Conservation (phyloP, 1,140 invertebrate species). For the Chironomus striatipennis region DNA sequence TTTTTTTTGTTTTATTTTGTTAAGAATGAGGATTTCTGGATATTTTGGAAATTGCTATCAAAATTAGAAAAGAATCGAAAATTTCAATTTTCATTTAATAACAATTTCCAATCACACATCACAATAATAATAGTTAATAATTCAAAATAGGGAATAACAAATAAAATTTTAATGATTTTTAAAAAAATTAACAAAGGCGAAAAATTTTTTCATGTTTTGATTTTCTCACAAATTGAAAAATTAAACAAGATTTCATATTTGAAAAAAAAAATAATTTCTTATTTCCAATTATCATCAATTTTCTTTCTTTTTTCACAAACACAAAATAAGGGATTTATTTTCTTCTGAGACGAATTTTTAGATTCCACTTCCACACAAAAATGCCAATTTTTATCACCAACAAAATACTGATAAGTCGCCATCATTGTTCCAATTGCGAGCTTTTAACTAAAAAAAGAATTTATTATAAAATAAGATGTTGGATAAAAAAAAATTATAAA, state of each 20-base stretch:
- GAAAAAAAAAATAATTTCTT: slow-evolving; percentile 3
- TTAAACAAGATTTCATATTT: background rate
- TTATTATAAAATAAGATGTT: background rate
- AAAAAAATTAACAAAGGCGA: background rate
- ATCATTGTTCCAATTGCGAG: slow-evolving; percentile 49
- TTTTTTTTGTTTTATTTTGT: no score
- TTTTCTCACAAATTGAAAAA: background rate
- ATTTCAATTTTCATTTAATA: no score
- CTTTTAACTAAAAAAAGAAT: slow-evolving; percentile 47
- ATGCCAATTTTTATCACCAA: slow-evolving; percentile 43
- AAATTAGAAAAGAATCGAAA: no score
- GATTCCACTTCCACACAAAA: slow-evolving; percentile 26
- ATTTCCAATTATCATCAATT: background rate
- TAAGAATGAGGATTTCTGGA: no score
- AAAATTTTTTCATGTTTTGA: background rate
- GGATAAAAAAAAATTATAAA: slow-evolving; percentile 15
- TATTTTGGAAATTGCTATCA: no score
- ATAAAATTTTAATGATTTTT: background rate
- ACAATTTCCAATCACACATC: no score
- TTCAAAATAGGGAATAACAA: no score
- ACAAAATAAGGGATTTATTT: background rate
- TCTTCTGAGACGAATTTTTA: slow-evolving; percentile 33
- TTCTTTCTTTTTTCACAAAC: background rate
- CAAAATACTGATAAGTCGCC: slow-evolving; percentile 52
- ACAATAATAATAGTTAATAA: no score